Base-by-base conservation (phyloP, 2,113 vertebrate species). In the Oncorhynchus masou region DNA sequence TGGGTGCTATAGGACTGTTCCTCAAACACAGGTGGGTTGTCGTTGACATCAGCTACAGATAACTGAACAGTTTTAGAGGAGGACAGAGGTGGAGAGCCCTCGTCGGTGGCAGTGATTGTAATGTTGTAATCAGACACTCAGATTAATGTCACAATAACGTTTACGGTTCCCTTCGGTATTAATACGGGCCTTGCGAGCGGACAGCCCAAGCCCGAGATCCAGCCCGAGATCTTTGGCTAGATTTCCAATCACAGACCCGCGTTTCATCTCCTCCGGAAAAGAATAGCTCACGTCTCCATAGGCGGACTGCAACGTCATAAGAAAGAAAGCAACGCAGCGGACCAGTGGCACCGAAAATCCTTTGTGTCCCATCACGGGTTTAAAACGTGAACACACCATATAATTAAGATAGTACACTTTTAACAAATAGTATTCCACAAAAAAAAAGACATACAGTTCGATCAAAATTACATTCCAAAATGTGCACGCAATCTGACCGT, bases 11-110 rank as follows among this genome's bases (percentile, higher is more conserved):
- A 94, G 8, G 79, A 87, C 15, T 84, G 73, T 0, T 88, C 75
- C 0, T 84, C 73, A 78, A 95, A 95, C 49, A 85, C 77, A 4
- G 93, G 93, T 1, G 91, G 82, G 31, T 94, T 95, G 86, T 95
- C 93, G 3, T 95, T 95, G 54, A 88, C 90, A 71, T 95, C 94
- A 76, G 88, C 79, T 54, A 95, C 87, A 29, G 84, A 81, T 65
- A 96, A 75, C 12, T 83, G 74, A 65, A 95, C 79, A 62, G 60
- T 45, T 39, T 81, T 75, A 45, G 84, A 83, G 0, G 87, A 91
- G 54, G 88, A 92, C 8, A 95, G 81, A 64, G 92, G 85, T 0
- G 92, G 93, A 22, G 68, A 86, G 68, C 94, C 93, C 67, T 91
- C 92, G 25, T 93, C 91, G 54, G 82, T 90, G 72, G 87, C 90